Base-by-base conservation (phyloP, 92 coral and sea anemone genomes). In the Palythoa grandiflora region DNA sequence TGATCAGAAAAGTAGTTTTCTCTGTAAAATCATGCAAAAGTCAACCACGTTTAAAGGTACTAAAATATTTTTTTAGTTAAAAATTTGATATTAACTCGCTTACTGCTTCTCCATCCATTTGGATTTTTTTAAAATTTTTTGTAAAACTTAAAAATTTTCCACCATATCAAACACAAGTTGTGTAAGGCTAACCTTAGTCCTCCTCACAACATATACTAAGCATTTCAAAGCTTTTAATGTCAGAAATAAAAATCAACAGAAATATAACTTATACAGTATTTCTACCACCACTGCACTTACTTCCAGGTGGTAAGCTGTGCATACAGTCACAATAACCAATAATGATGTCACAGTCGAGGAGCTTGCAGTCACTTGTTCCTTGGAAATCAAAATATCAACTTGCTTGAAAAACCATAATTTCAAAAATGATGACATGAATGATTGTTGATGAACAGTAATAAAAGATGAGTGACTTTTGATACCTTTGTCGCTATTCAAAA, bases 321-420 rank as follows among this genome's bases (percentile, higher is more conserved):
- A 94, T 90, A 80, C 98, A 95, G 91, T 95, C 98, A 87, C 92
- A 90, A 70, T 79, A 90, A 72, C 95, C 91, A 78, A 95, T 80
- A 72, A 95, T 94, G 50, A 95, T 28, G 68, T 95, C 96, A 85
- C 94, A 87, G 75, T 91, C 84, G 1, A 90, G 21, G 38, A 95
- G 80, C 66, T 38, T 84, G 16, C 77, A 90, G 13, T 50, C 85
- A 70, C 48, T 87, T 44, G 59, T 50, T 44, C 47, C 80, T 70
- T 85, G 40, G n/a, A 77, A 35, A 71, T n/a, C 38, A 83, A 19
- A 68, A 40, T 2, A 76, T 19, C 1, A 54, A 35, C 35, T 63
- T 40, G 13, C 21, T 85, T 35, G 65, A 47, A 40, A 15, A 44
- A 3, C 13, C 14, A 13, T n/a, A 63, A n/a, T 63, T 17, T 63